These are phyloP conservation scores for Hippocampus zosterae DNA, from an alignment of 2,113 vertebrate genomes.

Conservation along the genomic window DNA sequence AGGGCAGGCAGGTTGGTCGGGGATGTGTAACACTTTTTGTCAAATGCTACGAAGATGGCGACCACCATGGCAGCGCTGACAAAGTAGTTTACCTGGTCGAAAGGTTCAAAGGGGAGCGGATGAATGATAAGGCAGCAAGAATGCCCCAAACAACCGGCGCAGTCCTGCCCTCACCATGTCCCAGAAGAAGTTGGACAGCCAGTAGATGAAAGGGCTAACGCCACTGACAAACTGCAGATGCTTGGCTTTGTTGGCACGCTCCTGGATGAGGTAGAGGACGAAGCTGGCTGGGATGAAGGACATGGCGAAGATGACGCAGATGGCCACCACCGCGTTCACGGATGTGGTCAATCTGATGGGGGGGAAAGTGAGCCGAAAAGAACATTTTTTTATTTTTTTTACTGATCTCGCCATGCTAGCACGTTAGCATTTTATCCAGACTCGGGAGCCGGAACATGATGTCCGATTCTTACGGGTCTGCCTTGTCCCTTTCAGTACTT, in stretches of 20 bases:
- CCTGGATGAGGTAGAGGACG: constrained; percentile 94
- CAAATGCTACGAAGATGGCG: constrained; percentile 84
- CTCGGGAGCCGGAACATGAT: too few relatives aligned
- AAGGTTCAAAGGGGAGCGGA: background rate
- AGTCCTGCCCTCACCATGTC: constrained; percentile 76
- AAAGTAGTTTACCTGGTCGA: constrained; percentile 81
- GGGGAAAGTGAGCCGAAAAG: background rate
- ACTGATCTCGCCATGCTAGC: background rate
- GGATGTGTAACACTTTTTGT: constrained; percentile 92
- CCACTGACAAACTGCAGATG: constrained; percentile 96
- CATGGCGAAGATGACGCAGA: constrained; percentile 97
- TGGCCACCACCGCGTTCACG: constrained; percentile 88
- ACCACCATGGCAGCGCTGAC: constrained; percentile 85
- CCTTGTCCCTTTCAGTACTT: too few relatives aligned
- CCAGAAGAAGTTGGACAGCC: constrained; percentile 93
- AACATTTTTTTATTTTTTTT: background rate
- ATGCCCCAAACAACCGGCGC: background rate
- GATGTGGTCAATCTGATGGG: constrained; percentile 83
- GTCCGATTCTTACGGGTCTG: too few relatives aligned
- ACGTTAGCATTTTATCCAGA: too few relatives aligned
- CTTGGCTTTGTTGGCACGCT: constrained; percentile 88
- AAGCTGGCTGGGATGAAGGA: constrained; percentile 97
- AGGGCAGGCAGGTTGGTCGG: constrained; percentile 82
- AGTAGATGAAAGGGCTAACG: constrained; percentile 85
- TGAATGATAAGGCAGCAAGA: background rate